Evolutionary conservation across 2,888 invertebrate genomes (phyloP), one percentile per base, ranked within the genome.

Genomic region (Acanthosoma haemorrhoidale): DNA sequence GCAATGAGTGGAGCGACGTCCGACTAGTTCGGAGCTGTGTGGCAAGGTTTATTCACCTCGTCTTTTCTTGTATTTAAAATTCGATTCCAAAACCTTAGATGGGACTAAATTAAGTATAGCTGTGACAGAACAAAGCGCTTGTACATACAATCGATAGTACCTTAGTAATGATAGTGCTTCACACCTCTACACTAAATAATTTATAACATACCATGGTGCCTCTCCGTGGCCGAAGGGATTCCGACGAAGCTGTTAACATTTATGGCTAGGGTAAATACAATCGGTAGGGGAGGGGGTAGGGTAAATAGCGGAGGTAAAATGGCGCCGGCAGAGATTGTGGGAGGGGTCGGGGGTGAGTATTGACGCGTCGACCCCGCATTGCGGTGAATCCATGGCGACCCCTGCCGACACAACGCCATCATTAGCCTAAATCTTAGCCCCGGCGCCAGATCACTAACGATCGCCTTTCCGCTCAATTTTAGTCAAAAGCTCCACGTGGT

Each of bases 291-390:
- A 25, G 11, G 51, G 51, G 51, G 51, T 11, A n/a, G 51, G 25
- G 25, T 51, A 51, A 51, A 51, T 51, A 51, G 21, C 3, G 21
- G 51, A 51, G 25, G 51, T 51, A 51, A 51, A 51, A 51, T 51
- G 51, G 51, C 51, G 51, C 21, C 51, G 25, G 25, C 51, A 25
- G 51, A 51, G 51, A 51, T 51, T 51, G 51, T 51, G 51, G 51
- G 51, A 51, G 51, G 51, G 51, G 25, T 25, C 51, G 11, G 51
- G 51, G 51, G 51, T 51, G 51, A 51, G 51, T 51, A 51, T 51
- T 51, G 51, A 51, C 25, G 25, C 25, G 25, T 4, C 21, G 51
- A 25, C n/a, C n/a, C 51, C 51, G 51, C 51, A 51, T n/a, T 51
- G 51, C 51, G 51, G 51, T 25, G 51, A 25, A 25, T 21, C 25